Evolutionary conservation across 2,113 vertebrate species (phyloP).

Genomic region (Gymnorhina tibicen): DNA sequence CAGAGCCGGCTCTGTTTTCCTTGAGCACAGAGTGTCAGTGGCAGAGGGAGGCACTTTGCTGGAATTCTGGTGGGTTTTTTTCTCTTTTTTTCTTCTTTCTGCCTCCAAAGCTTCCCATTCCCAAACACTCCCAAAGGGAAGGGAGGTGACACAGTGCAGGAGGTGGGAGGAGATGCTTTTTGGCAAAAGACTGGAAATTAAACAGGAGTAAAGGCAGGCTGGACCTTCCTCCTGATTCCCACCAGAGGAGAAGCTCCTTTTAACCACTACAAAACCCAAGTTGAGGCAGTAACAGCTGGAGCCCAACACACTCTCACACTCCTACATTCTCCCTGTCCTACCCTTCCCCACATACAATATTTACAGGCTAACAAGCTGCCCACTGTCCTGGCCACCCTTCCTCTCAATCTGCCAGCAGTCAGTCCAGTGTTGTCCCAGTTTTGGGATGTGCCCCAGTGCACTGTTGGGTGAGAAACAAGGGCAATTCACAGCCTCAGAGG

Average conservation of each 20-base stretch:
- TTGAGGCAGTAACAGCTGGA: constrained; percentile 16
- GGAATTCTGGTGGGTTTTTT: neutral
- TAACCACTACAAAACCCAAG: neutral
- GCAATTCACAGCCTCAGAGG: constrained; percentile 7
- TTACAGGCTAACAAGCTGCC: constrained; percentile 48
- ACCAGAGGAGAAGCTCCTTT: constrained; percentile 6
- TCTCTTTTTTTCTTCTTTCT: neutral
- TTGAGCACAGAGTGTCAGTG: neutral
- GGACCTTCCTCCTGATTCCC: neutral
- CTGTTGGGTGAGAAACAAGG: neutral
- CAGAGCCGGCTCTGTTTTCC: neutral
- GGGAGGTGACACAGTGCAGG: neutral
- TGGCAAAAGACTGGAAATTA: constrained; percentile 25
- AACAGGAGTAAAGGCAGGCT: constrained; percentile 31
- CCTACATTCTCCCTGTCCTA: constrained; percentile 18
- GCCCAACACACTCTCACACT: neutral
- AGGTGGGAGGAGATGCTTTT: constrained; percentile 29
- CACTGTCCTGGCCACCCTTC: neutral
- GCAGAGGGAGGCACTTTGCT: constrained; percentile 32
- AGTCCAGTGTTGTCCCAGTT: neutral
- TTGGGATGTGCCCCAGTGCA: constrained; percentile 5
- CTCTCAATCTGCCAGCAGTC: neutral
- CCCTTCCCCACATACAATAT: constrained; percentile 27
- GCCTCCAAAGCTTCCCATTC: constrained; percentile 11
- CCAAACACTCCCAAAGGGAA: neutral